phyloP scores from a whole-genome alignment of 92 coral and sea anemone species.

The Scolanthus callimorphus region DNA sequence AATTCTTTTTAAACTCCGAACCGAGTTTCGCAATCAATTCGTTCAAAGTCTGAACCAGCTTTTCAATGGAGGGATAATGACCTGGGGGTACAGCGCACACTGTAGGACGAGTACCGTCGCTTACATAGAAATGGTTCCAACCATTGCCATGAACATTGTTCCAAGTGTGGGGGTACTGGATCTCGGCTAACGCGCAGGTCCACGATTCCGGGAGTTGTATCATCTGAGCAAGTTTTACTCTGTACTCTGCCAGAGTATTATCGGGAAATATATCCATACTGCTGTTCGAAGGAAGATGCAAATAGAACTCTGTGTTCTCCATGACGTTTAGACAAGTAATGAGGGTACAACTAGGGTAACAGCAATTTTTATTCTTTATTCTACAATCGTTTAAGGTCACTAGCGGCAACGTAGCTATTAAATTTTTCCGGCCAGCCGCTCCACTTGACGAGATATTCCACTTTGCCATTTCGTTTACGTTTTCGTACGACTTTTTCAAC shows the following conservation, averaged over 20 bases:
- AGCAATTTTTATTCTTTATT: neutral
- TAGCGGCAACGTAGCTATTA: conserved; percentile 31
- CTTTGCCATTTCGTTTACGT: conserved; percentile 25
- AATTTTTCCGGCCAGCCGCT: conserved; percentile 41
- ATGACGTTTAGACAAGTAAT: conserved; percentile 16
- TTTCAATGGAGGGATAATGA: conserved; percentile 9
- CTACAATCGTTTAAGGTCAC: conserved; percentile 14
- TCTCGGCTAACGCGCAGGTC: conserved; percentile 26
- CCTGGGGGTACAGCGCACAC: neutral
- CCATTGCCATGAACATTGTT: conserved; percentile 16
- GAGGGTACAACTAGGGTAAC: no score
- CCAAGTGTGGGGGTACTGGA: conserved; percentile 23
- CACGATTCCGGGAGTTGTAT: conserved; percentile 17
- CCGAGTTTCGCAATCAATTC: no score
- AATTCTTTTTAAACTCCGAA: conserved; percentile 9
- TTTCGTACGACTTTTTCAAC: conserved; percentile 22
- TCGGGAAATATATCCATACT: conserved; percentile 30
- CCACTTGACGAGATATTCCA: conserved; percentile 38
- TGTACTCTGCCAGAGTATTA: conserved; percentile 44
- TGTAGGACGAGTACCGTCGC: conserved; percentile 1
- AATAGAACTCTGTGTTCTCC: conserved; percentile 8
- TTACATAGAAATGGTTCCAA: conserved; percentile 11
- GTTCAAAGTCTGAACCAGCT: neutral
- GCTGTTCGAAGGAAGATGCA: conserved; percentile 35
- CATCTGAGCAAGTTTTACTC: conserved; percentile 25